phyloP scores from a whole-genome alignment of 1,140 invertebrate genomes.

The Sminthurides bifidus region DNA sequence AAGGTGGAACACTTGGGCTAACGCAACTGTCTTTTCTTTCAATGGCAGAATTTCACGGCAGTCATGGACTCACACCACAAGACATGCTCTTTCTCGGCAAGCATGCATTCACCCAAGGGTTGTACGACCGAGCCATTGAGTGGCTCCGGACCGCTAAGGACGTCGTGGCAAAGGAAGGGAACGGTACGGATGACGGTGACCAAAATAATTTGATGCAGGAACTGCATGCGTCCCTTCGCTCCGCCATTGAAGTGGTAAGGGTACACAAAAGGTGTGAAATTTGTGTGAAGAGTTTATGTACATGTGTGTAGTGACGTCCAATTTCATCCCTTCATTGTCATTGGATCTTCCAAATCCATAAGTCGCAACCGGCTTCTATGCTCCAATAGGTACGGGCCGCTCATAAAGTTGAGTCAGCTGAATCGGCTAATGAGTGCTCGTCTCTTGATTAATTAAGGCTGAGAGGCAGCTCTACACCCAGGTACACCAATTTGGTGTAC shows the following conservation, averaged over 20 bases:
- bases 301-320: too few relatives aligned
- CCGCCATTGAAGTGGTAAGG: constrained; percentile 35
- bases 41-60: constrained; percentile 31
- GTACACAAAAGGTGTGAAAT: background rate
- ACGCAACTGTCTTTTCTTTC: constrained; percentile 10
- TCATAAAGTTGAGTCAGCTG: too few relatives aligned
- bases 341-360: too few relatives aligned
- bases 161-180: constrained; percentile 30
- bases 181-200: constrained; percentile 17
- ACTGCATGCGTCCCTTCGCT: constrained; percentile 33
- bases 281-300: background rate
- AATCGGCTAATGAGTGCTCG: too few relatives aligned
- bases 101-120: constrained; percentile 29
- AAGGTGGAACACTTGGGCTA: too few relatives aligned
- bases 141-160: constrained; percentile 34
- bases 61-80: constrained; percentile 25
- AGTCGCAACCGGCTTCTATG: too few relatives aligned
- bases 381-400: too few relatives aligned
- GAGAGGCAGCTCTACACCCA: too few relatives aligned
- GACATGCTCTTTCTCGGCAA: constrained; percentile 31
- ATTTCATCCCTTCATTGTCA: too few relatives aligned
- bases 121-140: constrained; percentile 32
- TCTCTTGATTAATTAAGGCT: too few relatives aligned
- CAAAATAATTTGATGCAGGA: constrained; percentile 30
- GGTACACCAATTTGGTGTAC: too few relatives aligned